A percentile compares a stretch with the other conserved stretches of the same genome.
Evolutionary conservation across 2,113 vertebrate species (phyloP).

Genomic region (Tragulus kanchil): DNA sequence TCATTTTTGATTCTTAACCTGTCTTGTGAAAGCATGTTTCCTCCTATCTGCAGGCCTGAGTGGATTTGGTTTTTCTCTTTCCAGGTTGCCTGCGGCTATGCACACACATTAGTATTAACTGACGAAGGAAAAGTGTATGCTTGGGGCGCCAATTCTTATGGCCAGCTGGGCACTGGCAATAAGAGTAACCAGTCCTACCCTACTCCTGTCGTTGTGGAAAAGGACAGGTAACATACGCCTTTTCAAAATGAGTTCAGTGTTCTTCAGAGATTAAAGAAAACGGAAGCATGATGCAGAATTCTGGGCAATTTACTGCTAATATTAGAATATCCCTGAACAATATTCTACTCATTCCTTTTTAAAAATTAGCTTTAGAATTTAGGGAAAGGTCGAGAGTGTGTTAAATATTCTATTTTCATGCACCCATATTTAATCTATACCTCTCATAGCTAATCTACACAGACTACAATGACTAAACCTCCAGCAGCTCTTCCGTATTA

Average conservation of each 20-base stretch:
- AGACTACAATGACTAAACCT: background rate
- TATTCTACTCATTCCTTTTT: background rate
- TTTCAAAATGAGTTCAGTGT: constrained; percentile 22
- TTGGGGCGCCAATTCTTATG: constrained; percentile 99
- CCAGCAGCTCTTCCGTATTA: background rate
- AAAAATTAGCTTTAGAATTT: constrained; percentile 32
- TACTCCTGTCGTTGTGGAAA: constrained; percentile 93
- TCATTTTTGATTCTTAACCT: constrained; percentile 22
- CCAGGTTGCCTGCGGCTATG: constrained; percentile 97
- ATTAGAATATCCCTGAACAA: background rate
- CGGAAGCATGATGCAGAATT: background rate
- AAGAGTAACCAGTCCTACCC: constrained; percentile 97
- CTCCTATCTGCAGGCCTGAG: constrained; percentile 51
- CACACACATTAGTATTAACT: constrained; percentile 96
- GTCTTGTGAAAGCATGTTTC: background rate
- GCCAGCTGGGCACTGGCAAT: constrained; percentile 97
- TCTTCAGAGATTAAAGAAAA: background rate
- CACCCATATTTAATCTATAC: background rate
- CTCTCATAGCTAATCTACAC: background rate
- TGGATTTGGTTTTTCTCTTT: constrained; percentile 71
- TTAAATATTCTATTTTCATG: background rate
- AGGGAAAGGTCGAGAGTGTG: background rate
- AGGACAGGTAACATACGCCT: constrained; percentile 93
- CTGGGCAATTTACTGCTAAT: background rate
- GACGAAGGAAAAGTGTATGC: constrained; percentile 96